Evolutionary conservation across 2,113 vertebrate genomes (phyloP), one percentile per base, ranked within the genome.

Genomic region (Podocnemis expansa): DNA sequence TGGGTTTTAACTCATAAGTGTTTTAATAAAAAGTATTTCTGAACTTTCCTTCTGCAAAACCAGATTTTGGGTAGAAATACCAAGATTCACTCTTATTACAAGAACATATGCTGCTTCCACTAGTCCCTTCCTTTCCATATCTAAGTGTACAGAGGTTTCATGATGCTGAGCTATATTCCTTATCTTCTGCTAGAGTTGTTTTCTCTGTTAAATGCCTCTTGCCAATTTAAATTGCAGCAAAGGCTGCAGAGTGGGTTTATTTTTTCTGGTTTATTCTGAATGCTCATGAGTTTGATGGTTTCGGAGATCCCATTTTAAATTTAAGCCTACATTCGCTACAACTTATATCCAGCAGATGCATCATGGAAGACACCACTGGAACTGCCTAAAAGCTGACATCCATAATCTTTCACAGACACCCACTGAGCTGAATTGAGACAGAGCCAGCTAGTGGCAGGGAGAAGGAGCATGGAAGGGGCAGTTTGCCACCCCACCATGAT

Each of bases 1-100:
- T 98, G 98, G 99, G 99, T 99, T 99, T 98, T 98, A 97, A 98
- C 98, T 98, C 96, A 98, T 98, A 98, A 97, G 98, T 99, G 99
- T 99, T 99, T 98, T 98, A 99, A 99, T 99, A 99, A 99, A 99
- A 98, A 97, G 80, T 97, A 97, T 98, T 98, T 98, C 98, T 96
- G 97, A 94, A 93, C 94, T 94, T 93, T 70, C 67, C 73, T 92
- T 97, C 93, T 95, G 95, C 70, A 93, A 85, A 78, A 93, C 34
- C 56, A 97, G 87, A 96, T 89, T 96, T n/a, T 89, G 94, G 75
- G 89, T 79, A 63, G 81, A 92, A 78, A 82, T 75, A 70, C 38
- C 60, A 75, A 45, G 41, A 78, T 67, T 51, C 83, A 78, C 70
- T 56, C 73, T 52, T 79, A 3, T 8, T 60, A 58, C 41, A 6